Percentiles rank a stretch among this genome's conserved stretches.
These are phyloP conservation scores for Bothrops jararaca DNA, from an alignment of 2,113 vertebrate species.

Conservation along the genomic window DNA sequence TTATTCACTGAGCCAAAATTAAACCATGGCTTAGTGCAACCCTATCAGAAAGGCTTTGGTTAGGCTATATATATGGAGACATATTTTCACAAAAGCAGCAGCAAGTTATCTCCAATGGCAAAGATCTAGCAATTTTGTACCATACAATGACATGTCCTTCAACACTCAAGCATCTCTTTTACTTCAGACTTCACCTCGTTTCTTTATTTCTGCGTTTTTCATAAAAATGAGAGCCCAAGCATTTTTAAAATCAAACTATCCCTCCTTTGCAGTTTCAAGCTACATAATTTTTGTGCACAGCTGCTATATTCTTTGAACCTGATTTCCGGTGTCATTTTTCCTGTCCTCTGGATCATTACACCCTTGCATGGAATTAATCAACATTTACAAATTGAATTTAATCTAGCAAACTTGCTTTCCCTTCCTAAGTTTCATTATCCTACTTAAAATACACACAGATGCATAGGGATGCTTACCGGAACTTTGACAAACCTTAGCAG, in stretches of 20 bases:
- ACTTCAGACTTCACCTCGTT: not conserved
- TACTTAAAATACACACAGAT: constrained; percentile 15
- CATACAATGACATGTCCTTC: not conserved
- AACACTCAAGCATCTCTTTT: constrained; percentile 24
- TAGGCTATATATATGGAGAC: not conserved
- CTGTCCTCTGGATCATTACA: constrained; percentile 44
- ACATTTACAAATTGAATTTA: constrained; percentile 54
- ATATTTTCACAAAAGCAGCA: not conserved
- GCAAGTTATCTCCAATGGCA: not conserved
- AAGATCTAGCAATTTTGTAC: not conserved
- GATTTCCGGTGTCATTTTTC: constrained; percentile 49
- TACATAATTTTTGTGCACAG: constrained; percentile 33
- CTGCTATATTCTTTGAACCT: constrained; percentile 47
- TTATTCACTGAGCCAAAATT: no score
- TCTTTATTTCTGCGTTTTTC: not conserved
- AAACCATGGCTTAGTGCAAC: no score
- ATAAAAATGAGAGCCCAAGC: constrained; percentile 22
- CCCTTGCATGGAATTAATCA: constrained; percentile 45
- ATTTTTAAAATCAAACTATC: constrained; percentile 43
- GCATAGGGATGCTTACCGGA: not conserved
- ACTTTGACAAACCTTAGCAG: constrained; percentile 32
- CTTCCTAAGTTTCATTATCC: constrained; percentile 47
- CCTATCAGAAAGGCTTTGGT: no score
- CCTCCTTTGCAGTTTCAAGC: constrained; percentile 48
- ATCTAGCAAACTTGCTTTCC: constrained; percentile 41